phyloP scores from a whole-genome alignment of 1,140 invertebrate genomes.

The Hycleus cichorii region DNA sequence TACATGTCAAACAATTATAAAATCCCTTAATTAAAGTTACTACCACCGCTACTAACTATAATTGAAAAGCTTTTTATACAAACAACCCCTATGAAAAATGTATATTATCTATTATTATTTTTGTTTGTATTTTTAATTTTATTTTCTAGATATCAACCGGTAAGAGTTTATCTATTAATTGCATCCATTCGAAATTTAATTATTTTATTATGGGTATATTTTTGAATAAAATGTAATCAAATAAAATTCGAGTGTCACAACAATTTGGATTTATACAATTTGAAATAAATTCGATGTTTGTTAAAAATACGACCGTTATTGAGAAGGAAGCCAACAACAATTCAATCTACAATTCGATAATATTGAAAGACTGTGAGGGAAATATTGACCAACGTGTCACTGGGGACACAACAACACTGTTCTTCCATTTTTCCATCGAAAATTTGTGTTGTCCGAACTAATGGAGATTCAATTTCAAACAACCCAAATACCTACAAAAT shows the following conservation, averaged over 20 bases:
- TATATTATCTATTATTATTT: no score
- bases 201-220: conserved; percentile 7
- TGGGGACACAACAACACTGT: conserved; percentile 31
- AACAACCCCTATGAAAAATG: conserved; percentile 1
- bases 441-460: conserved; percentile 32
- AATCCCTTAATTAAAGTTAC: conserved; percentile 13
- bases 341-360: conserved; percentile 19
- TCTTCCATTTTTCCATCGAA: conserved; percentile 35
- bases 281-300: background rate
- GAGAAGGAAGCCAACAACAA: background rate
- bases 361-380: background rate
- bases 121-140: background rate
- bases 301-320: no score
- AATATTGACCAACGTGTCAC: conserved; percentile 24
- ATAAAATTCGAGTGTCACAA: conserved; percentile 8
- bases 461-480: conserved; percentile 21
- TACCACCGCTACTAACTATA: conserved; percentile 2
- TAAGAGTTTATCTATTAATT: conserved; percentile 14
- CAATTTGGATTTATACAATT: conserved; percentile 7
- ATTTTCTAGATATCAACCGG: background rate
- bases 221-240: conserved; percentile 6
- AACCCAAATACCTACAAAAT: background rate
- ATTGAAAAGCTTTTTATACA: conserved; percentile 8
- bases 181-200: conserved; percentile 13
- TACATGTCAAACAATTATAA: conserved; percentile 10